Conservation (phyloP, 2,888 invertebrate species). For the Teleogryllus oceanicus region DNA sequence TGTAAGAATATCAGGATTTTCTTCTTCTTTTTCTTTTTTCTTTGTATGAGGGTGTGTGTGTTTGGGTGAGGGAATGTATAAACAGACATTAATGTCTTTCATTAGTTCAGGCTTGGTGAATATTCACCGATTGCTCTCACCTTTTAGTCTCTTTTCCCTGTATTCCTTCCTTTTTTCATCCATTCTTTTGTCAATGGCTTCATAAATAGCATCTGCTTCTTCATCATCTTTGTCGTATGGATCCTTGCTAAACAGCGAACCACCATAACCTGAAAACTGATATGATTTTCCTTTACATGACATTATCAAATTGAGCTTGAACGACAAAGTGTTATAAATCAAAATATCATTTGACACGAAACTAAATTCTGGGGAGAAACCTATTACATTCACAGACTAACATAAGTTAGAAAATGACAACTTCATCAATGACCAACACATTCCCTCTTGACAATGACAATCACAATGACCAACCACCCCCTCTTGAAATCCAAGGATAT, state of each 20-base stretch:
- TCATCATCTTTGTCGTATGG: conserved; percentile 99
- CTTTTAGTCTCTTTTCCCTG: conserved; percentile 75
- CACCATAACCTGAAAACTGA: conserved; percentile 94
- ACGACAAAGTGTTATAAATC: background rate
- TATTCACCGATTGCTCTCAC: conserved; percentile 30
- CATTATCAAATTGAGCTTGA: background rate
- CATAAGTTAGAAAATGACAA: no score
- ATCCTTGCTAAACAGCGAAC: conserved; percentile 98
- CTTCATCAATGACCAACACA: no score
- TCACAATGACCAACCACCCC: no score
- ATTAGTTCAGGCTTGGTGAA: no score
- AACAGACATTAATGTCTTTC: background rate
- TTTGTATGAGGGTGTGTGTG: no score
- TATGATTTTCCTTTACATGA: background rate
- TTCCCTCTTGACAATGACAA: no score
- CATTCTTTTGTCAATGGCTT: conserved; percentile 97
- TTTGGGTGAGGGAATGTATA: background rate
- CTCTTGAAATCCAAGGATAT: no score
- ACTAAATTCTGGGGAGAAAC: no score
- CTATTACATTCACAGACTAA: no score
- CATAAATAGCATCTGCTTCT: conserved; percentile 98
- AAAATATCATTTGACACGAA: no score
- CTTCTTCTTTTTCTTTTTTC: no score
- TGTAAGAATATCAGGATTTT: no score
- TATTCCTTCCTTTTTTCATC: conserved; percentile 98